Conservation (phyloP, 2,888 invertebrate species). For the Cephus sareptanus region DNA sequence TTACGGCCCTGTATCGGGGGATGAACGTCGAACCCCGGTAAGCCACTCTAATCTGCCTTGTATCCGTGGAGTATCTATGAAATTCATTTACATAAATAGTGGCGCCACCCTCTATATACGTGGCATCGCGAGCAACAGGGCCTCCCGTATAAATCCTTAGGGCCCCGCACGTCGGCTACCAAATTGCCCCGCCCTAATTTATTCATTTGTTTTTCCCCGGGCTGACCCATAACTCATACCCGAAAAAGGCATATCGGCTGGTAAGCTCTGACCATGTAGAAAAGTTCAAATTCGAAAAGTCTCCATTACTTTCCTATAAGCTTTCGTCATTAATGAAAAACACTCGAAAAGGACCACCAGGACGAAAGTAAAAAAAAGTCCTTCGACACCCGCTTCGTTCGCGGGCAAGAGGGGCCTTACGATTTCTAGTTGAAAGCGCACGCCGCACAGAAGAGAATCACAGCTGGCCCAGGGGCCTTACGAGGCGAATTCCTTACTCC, state of each 20-base stretch:
- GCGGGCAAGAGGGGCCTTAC: neutral
- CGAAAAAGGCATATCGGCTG: neutral
- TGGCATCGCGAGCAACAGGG: conserved; percentile 15
- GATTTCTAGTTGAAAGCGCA: neutral
- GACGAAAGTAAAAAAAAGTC: neutral
- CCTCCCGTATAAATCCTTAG: conserved; percentile 49
- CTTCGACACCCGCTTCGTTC: neutral
- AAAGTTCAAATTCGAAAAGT: conserved; percentile 32
- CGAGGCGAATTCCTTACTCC: conserved; percentile 52
- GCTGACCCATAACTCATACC: conserved; percentile 55
- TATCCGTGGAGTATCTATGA: conserved; percentile 24
- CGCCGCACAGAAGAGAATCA: conserved; percentile 21
- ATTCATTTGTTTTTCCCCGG: conserved; percentile 61
- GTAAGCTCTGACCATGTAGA: neutral
- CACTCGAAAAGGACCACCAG: neutral
- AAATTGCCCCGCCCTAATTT: conserved; percentile 62
- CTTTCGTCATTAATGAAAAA: neutral
- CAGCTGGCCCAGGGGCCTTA: conserved; percentile 46
- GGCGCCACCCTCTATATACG: conserved; percentile 39
- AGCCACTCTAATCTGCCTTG: conserved; percentile 20
- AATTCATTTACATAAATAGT: conserved; percentile 47
- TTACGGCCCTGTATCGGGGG: neutral
- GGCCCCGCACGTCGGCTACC: conserved; percentile 49
- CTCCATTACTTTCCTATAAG: neutral
- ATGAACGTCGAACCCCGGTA: conserved; percentile 19